Percentiles rank a stretch among this genome's conserved stretches.
These are phyloP conservation scores for Acleris emargana DNA, from an alignment of 2,888 invertebrate species.

Conservation along the genomic window DNA sequence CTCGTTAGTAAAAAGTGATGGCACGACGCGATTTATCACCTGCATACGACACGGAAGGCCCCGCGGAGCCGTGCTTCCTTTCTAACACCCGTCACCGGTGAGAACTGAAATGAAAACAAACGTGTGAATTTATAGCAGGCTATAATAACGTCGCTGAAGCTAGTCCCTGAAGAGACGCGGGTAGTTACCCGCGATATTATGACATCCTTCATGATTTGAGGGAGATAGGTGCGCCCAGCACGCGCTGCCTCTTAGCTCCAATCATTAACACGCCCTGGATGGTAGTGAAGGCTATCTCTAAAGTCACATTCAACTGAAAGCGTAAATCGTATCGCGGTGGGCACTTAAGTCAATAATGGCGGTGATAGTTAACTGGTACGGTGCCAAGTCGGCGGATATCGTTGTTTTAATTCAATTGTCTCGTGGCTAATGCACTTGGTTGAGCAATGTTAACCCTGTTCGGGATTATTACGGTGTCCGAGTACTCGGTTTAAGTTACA, in stretches of 20 bases:
- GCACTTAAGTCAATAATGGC: conserved; percentile 57
- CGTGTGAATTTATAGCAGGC: conserved; percentile 46
- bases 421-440: conserved; percentile 63
- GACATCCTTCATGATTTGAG: conserved; percentile 35
- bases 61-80: conserved; percentile 61
- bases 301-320: conserved; percentile 70
- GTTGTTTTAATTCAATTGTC: conserved; percentile 72
- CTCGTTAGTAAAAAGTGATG: conserved; percentile 81
- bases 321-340: conserved; percentile 63
- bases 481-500: conserved; percentile 29
- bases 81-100: conserved; percentile 58
- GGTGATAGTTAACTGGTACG: conserved; percentile 70
- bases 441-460: conserved; percentile 56
- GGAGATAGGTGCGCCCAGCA: conserved; percentile 29
- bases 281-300: conserved; percentile 54
- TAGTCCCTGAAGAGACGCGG: conserved; percentile 27
- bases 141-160: conserved; percentile 37
- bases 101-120: conserved; percentile 63
- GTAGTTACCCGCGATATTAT: conserved; percentile 41
- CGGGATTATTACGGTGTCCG: conserved; percentile 49
- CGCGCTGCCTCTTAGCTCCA: conserved; percentile 25
- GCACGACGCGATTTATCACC: conserved; percentile 76
- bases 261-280: conserved; percentile 26
- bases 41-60: conserved; percentile 66
- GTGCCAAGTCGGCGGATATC: conserved; percentile 70